A percentile compares a stretch with the other conserved stretches of the same genome.
Evolutionary conservation across 2,888 invertebrate genomes (phyloP).

Genomic region (Copidosoma aretas): DNA sequence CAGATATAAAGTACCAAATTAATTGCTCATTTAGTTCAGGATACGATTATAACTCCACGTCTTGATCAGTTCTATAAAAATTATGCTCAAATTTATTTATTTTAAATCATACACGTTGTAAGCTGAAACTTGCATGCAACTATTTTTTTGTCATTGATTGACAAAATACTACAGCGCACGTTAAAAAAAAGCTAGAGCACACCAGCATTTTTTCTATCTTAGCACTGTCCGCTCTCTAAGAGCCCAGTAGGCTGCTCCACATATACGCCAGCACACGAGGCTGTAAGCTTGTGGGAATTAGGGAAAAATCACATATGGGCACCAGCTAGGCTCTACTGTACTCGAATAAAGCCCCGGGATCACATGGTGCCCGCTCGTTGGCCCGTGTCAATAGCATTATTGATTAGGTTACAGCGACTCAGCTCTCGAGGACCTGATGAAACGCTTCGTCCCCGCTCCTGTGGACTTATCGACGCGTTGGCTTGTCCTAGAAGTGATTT

Average conservation of each 20-base stretch:
- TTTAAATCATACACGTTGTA: too few species aligned
- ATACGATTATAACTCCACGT: too few species aligned
- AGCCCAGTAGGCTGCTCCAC: conserved; percentile 23
- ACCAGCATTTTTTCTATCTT: conserved; percentile 11
- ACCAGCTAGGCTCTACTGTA: conserved; percentile 37
- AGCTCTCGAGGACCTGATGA: conserved; percentile 12
- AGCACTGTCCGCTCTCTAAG: neutral
- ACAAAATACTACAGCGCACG: too few species aligned
- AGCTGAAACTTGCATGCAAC: too few species aligned
- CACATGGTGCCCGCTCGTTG: conserved; percentile 51
- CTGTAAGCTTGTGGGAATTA: conserved; percentile 50
- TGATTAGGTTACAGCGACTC: conserved; percentile 30
- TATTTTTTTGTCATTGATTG: too few species aligned
- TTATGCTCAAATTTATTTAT: too few species aligned
- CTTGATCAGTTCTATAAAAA: too few species aligned
- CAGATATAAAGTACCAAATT: too few species aligned
- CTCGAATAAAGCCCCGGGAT: conserved; percentile 35
- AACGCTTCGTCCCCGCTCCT: neutral
- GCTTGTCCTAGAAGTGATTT: conserved; percentile 1
- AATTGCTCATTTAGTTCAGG: too few species aligned
- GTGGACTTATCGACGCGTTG: neutral
- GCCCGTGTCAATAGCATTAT: conserved; percentile 48
- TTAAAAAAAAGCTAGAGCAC: too few species aligned
- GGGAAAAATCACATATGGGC: conserved; percentile 56
- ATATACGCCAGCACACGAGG: conserved; percentile 23